Conservation (phyloP, 2,888 invertebrate species). For the Drosophila pseudotakahashii region DNA sequence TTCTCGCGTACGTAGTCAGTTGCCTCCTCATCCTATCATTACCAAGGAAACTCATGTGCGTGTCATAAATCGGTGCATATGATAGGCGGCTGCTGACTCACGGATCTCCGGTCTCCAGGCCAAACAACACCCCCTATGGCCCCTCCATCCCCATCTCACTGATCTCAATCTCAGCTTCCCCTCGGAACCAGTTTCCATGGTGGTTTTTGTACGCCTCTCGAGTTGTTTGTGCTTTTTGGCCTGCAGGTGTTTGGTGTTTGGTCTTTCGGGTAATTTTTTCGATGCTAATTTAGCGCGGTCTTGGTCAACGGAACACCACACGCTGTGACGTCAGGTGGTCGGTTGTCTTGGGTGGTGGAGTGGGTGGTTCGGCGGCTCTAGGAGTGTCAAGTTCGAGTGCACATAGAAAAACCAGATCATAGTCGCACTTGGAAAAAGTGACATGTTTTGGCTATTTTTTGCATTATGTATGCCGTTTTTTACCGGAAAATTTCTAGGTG, state of each 20-base stretch:
- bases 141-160: too few species aligned
- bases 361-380: constrained; percentile 5
- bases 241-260: constrained; percentile 37
- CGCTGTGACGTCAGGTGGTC: constrained; percentile 26
- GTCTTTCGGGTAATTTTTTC: constrained; percentile 20
- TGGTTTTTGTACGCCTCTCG: constrained; percentile 21
- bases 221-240: constrained; percentile 15
- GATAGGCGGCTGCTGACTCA: constrained; percentile 27
- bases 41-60: constrained; percentile 35
- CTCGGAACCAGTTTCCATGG: constrained; percentile 42
- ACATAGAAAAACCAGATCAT: neutral
- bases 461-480: too few species aligned
- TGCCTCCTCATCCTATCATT: constrained; percentile 21
- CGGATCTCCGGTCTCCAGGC: constrained; percentile 1
- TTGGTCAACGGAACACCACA: constrained; percentile 9
- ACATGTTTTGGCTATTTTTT: too few species aligned
- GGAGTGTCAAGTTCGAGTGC: constrained; percentile 28
- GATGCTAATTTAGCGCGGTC: constrained; percentile 27
- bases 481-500: too few species aligned
- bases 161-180: constrained; percentile 21
- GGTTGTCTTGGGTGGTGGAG: constrained; percentile 1
- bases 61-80: constrained; percentile 29
- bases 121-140: too few species aligned
- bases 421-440: too few species aligned
- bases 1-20: neutral